These are phyloP conservation scores for Eurois occulta DNA, from an alignment of 2,888 invertebrate genomes.

Conservation along the genomic window DNA sequence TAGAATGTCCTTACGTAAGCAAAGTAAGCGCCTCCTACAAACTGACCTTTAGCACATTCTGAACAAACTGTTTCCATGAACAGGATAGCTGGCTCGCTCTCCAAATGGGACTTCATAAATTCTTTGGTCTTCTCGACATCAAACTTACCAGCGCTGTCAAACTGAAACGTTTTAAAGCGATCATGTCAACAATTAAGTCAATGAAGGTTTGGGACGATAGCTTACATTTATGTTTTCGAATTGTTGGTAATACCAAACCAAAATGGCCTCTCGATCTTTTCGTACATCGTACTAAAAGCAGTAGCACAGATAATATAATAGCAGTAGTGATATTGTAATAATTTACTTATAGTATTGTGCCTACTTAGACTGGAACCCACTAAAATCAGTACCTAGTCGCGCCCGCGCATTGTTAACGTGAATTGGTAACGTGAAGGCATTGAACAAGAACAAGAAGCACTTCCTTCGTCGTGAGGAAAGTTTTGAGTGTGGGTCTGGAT, in stretches of 20 bases:
- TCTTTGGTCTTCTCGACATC: constrained; percentile 66
- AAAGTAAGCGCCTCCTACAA: not conserved
- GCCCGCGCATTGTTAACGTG: not conserved
- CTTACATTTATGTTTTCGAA: not conserved
- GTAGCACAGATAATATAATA: too few species aligned
- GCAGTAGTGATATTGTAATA: not conserved
- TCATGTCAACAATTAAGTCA: not conserved
- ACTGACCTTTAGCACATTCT: constrained; percentile 72
- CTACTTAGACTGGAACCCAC: not conserved
- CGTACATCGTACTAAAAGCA: not conserved
- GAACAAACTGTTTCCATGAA: constrained; percentile 64
- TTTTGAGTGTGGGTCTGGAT: not conserved
- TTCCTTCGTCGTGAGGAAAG: not conserved
- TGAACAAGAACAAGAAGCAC: not conserved
- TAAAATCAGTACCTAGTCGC: not conserved
- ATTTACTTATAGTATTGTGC: not conserved
- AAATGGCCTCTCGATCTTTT: not conserved
- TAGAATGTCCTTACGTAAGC: not conserved
- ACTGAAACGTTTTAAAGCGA: constrained; percentile 63
- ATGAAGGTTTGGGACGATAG: not conserved
- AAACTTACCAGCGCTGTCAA: constrained; percentile 75
- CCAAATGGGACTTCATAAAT: constrained; percentile 67
- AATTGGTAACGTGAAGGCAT: too few species aligned
- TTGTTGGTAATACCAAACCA: not conserved
- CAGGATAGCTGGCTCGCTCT: constrained; percentile 67